These are phyloP conservation scores for Gallinago media DNA, from an alignment of 2,113 vertebrate genomes.

Conservation along the genomic window DNA sequence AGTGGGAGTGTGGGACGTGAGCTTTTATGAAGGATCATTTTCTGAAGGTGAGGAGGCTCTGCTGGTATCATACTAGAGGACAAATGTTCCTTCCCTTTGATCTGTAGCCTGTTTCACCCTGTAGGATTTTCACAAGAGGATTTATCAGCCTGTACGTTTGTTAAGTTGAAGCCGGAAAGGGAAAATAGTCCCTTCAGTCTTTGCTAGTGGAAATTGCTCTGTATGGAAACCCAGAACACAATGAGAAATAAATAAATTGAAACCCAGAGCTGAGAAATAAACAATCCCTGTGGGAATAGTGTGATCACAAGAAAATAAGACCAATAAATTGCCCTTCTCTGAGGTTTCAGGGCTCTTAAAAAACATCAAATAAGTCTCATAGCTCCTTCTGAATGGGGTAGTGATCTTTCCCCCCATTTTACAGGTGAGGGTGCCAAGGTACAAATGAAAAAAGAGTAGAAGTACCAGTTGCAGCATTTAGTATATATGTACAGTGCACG, in stretches of 20 bases:
- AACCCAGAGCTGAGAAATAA: constrained; percentile 68
- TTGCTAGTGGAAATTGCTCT: constrained; percentile 67
- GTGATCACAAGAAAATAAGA: constrained; percentile 66
- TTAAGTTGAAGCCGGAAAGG: constrained; percentile 66
- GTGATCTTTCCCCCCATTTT: neutral
- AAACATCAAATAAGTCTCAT: constrained; percentile 28
- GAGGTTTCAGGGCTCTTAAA: constrained; percentile 53
- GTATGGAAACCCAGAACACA: constrained; percentile 62
- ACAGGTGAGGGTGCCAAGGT: neutral
- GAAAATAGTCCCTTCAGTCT: constrained; percentile 69
- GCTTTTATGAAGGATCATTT: constrained; percentile 37
- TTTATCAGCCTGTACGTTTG: constrained; percentile 61
- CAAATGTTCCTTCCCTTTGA: constrained; percentile 65
- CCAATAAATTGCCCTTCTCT: constrained; percentile 66
- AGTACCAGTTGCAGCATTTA: neutral
- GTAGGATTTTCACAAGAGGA: constrained; percentile 70
- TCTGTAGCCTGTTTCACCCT: constrained; percentile 61
- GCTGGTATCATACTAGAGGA: constrained; percentile 47
- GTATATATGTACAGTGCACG: neutral
- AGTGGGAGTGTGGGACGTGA: neutral
- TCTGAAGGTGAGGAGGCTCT: constrained; percentile 60
- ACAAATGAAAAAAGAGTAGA: neutral
- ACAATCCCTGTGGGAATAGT: constrained; percentile 63
- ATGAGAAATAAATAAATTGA: constrained; percentile 72
- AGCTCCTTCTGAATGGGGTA: neutral